Evolutionary conservation across 2,888 invertebrate genomes (phyloP), one percentile per base, ranked within the genome.

Genomic region (Tachina fera): DNA sequence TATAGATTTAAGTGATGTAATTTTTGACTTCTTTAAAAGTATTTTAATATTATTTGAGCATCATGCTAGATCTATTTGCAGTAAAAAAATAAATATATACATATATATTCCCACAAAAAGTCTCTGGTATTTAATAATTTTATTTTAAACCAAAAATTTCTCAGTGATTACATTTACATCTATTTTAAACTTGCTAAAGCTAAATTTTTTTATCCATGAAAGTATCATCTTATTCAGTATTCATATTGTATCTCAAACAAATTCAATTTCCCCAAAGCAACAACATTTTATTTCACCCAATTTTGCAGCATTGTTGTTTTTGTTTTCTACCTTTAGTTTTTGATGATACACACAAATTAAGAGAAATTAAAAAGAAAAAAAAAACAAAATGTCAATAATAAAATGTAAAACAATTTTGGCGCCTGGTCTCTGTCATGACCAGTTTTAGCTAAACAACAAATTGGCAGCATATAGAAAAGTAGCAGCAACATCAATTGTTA

Each of bases 371-470:
- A 53, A 41, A 39, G 0, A 6, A n/a, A 49, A n/a, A 49, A 22
- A 8, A 22, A 41, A 43, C 31, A 47, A 72, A n/a, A 13, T 22
- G 11, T 1, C 60, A 74, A 49, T 31, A 61, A 14, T 19, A 74
- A 16, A 41, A 39, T 56, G 41, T 43, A 9, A 56, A 76, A 45
- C 22, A 65, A 65, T 45, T 53, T 65, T 65, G 75, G 65, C 75
- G 75, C 75, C 75, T 39, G 16, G 45, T 45, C 31, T 45, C 41
- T 53, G 14, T 13, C 41, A 63, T 65, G 63, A 43, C 43, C 31
- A 65, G 14, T 61, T 74, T 49, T 41, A 43, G 72, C 72, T 45
- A 41, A 49, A 49, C 41, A 71, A 58, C 45, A 58, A 56, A 67
- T 31, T 19, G 47, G 10, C 22, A 67, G 6, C 10, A 31, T 14